Conservation (phyloP, 2,113 vertebrate genomes). For the Rhea americana region DNA sequence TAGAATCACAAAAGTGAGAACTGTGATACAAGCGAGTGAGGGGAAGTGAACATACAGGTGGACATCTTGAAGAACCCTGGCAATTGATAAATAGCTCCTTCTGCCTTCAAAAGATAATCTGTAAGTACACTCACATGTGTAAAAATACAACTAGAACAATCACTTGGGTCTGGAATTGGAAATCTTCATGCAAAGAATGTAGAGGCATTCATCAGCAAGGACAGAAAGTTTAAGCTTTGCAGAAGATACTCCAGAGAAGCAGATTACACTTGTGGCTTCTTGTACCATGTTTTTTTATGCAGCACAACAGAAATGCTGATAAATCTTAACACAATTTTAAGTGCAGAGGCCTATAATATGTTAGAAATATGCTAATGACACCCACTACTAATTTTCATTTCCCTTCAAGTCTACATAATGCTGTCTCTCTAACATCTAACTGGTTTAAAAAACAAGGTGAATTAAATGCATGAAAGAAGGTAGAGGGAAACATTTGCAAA, state of each 20-base stretch:
- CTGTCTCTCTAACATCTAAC: not conserved
- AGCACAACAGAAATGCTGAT: not conserved
- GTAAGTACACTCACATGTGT: not conserved
- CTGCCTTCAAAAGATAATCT: not conserved
- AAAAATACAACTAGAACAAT: not conserved
- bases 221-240: not conserved
- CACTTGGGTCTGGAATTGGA: not conserved
- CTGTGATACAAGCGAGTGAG: not conserved
- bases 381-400: not conserved
- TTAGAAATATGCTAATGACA: not conserved
- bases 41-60: not conserved
- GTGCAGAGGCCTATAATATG: not conserved
- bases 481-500: not conserved
- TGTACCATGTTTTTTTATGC: not conserved
- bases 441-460: not conserved
- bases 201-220: not conserved
- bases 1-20: not conserved
- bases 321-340: not conserved
- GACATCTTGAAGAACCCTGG: not conserved
- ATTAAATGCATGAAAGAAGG: not conserved
- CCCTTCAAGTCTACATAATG: not conserved
- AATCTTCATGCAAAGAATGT: not conserved
- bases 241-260: not conserved
- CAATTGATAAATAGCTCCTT: not conserved
- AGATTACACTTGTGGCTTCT: not conserved